These are phyloP conservation scores for Troides helena DNA, from an alignment of 2,888 invertebrate species.

Conservation along the genomic window DNA sequence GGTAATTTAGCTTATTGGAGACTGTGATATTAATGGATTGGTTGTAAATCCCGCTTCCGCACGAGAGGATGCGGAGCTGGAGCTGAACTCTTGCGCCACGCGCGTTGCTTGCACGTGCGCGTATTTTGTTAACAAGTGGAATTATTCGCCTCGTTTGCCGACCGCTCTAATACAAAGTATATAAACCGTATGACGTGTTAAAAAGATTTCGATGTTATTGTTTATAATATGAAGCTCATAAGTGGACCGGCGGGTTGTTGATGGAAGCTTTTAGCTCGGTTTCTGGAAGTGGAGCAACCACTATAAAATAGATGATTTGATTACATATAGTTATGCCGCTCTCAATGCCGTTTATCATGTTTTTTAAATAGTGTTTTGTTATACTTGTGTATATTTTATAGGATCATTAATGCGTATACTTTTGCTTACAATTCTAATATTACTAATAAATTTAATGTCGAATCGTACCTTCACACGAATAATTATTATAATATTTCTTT, in stretches of 20 bases:
- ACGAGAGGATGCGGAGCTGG: not conserved
- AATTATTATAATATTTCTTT: too few species aligned
- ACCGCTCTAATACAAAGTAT: slow-evolving; percentile 42
- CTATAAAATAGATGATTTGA: slow-evolving; percentile 39
- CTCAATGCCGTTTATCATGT: slow-evolving; percentile 9
- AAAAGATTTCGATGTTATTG: slow-evolving; percentile 76
- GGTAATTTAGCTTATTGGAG: not conserved
- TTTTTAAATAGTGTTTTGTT: not conserved
- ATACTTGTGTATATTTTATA: not conserved
- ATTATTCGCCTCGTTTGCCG: slow-evolving; percentile 69
- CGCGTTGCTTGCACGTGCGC: slow-evolving; percentile 54
- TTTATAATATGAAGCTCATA: slow-evolving; percentile 68
- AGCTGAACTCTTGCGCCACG: slow-evolving; percentile 47
- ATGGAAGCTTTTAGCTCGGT: slow-evolving; percentile 63
- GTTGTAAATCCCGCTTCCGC: not conserved
- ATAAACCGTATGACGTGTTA: slow-evolving; percentile 64
- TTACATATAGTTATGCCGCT: slow-evolving; percentile 26
- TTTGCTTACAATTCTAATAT: not conserved
- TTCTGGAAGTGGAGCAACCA: slow-evolving; percentile 43
- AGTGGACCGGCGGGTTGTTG: slow-evolving; percentile 53
- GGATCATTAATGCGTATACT: not conserved
- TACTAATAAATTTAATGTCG: too few species aligned
- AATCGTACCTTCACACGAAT: too few species aligned
- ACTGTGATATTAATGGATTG: not conserved
- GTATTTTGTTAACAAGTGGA: slow-evolving; percentile 73